phyloP scores from a whole-genome alignment of 2,113 vertebrate genomes.

The Grammomys dolichurus region DNA sequence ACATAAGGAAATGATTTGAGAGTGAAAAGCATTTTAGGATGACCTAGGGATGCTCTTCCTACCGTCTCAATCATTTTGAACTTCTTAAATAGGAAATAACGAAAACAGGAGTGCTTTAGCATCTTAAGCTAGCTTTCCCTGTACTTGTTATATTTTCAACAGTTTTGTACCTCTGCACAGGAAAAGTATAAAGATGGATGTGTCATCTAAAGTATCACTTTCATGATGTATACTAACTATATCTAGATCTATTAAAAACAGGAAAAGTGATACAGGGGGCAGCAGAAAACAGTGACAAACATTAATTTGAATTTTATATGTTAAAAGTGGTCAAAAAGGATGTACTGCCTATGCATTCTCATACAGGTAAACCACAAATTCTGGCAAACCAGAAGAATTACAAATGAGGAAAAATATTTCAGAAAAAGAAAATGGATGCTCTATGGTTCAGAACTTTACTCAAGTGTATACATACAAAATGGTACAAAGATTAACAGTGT shows the following conservation, averaged over 20 bases:
- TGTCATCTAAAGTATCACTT: slow-evolving; percentile 3
- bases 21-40: slow-evolving; percentile 1
- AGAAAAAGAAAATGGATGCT: slow-evolving; percentile 19
- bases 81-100: slow-evolving; percentile 3
- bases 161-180: not conserved
- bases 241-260: slow-evolving; percentile 10
- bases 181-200: not conserved
- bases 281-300: not conserved
- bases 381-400: slow-evolving; percentile 23
- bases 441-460: slow-evolving; percentile 3
- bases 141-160: not conserved
- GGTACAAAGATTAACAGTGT: slow-evolving; percentile 71
- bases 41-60: not conserved
- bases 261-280: not conserved
- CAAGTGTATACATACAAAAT: slow-evolving; percentile 40
- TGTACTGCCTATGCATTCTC: not conserved
- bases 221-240: not conserved
- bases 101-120: not conserved
- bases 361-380: slow-evolving; percentile 50
- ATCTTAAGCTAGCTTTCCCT: not conserved
- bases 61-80: not conserved
- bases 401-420: slow-evolving; percentile 8
- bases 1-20: not conserved
- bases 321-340: slow-evolving; percentile 13
- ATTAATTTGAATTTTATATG: slow-evolving; percentile 11